phyloP scores from a whole-genome alignment of 2,888 invertebrate genomes.

The Epiblema foenella region DNA sequence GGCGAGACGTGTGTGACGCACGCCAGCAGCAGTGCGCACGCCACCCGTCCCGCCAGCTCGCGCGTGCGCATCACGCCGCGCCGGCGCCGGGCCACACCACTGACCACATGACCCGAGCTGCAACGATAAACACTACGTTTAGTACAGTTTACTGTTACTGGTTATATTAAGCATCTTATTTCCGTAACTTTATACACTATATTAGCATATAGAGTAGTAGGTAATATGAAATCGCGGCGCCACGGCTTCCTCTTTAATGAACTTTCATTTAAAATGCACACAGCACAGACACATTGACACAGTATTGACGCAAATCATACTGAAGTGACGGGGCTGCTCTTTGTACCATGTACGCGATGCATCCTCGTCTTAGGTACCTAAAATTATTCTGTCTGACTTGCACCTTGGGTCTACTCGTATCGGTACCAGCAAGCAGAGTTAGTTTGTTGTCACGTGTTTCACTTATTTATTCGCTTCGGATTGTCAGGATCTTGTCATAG shows the following conservation, averaged over 20 bases:
- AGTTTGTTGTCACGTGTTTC: not conserved
- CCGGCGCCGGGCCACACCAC: slow-evolving; percentile 58
- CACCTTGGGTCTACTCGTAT: not conserved
- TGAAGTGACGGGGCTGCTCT: not conserved
- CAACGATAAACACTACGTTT: slow-evolving; percentile 48
- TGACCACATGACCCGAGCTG: slow-evolving; percentile 76
- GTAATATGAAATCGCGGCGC: not conserved
- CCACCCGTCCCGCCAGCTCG: slow-evolving; percentile 62
- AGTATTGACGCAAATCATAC: not conserved
- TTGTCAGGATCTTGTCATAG: not conserved
- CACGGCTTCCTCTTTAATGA: not conserved
- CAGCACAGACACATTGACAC: not conserved
- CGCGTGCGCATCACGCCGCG: slow-evolving; percentile 73
- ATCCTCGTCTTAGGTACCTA: not conserved
- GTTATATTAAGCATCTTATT: not conserved
- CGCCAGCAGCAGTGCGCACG: slow-evolving; percentile 70
- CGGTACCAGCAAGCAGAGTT: not conserved
- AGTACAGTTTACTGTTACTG: not conserved
- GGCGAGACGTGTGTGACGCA: slow-evolving; percentile 62
- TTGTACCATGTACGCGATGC: not conserved
- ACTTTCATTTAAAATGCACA: not conserved
- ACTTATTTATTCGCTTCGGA: not conserved
- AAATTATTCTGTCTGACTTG: not conserved
- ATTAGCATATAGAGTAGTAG: not conserved
- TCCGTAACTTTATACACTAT: not conserved